These are phyloP conservation scores for Halictus rubicundus DNA, from an alignment of 1,140 invertebrate genomes.

Conservation along the genomic window DNA sequence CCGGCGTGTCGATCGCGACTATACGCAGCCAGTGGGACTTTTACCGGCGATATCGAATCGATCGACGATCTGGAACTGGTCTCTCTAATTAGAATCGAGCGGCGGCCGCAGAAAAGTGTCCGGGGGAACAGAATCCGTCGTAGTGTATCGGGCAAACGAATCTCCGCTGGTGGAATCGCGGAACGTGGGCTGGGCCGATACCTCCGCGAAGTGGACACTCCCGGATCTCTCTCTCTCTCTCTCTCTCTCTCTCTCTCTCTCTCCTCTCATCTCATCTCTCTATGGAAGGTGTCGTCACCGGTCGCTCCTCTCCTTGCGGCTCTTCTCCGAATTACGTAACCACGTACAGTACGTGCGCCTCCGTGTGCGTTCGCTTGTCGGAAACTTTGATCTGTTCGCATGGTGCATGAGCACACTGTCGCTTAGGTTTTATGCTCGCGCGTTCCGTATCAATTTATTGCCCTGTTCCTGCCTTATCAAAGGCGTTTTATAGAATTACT, in stretches of 20 bases:
- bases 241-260: conserved; percentile 26
- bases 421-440: no score
- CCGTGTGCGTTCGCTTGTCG: no score
- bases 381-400: no score
- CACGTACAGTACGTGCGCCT: background rate
- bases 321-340: conserved; percentile 69
- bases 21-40: background rate
- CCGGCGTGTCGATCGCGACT: no score
- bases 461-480: no score
- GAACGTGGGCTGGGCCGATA: conserved; percentile 57
- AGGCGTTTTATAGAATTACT: no score
- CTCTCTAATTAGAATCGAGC: conserved; percentile 10
- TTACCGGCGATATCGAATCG: background rate
- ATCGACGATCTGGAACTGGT: background rate
- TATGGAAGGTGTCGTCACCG: conserved; percentile 63
- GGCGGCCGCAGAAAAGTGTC: conserved; percentile 7
- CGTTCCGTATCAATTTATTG: no score
- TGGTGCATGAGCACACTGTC: no score
- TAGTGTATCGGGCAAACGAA: background rate
- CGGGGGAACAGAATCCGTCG: background rate
- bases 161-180: conserved; percentile 14
- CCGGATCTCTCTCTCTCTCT: conserved; percentile 54
- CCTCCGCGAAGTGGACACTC: conserved; percentile 60
- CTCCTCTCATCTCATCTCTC: conserved; percentile 13
- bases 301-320: conserved; percentile 54